phyloP scores from a whole-genome alignment of 2,888 invertebrate species.

The Conomelus anceps region DNA sequence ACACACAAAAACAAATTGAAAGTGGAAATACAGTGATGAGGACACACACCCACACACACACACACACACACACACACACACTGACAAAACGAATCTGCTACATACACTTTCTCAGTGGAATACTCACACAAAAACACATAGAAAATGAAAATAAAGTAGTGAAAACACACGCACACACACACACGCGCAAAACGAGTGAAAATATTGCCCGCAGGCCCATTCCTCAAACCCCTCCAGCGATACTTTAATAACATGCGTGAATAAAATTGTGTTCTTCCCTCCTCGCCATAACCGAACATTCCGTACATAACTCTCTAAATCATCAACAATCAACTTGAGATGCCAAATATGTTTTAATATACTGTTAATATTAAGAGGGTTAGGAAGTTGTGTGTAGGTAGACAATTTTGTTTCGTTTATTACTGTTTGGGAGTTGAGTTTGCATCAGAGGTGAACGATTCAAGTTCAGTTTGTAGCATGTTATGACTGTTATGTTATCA shows the following conservation, averaged over 20 bases:
- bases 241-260: background rate
- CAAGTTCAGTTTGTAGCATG: too few species aligned
- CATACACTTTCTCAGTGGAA: background rate
- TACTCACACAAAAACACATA: background rate
- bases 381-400: background rate
- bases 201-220: background rate
- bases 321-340: background rate
- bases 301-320: background rate
- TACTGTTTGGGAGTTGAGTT: too few species aligned
- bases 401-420: too few species aligned
- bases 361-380: background rate
- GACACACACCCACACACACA: too few species aligned
- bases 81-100: background rate
- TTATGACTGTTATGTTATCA: too few species aligned
- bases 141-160: background rate
- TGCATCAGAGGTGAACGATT: too few species aligned
- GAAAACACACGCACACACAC: background rate
- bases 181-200: background rate
- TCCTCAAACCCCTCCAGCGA: background rate
- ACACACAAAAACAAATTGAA: too few species aligned
- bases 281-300: background rate
- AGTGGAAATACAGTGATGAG: too few species aligned
- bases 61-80: background rate
- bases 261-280: background rate
- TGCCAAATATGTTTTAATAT: background rate